phyloP scores from a whole-genome alignment of 2,113 vertebrate species.

The Rissa tridactyla region DNA sequence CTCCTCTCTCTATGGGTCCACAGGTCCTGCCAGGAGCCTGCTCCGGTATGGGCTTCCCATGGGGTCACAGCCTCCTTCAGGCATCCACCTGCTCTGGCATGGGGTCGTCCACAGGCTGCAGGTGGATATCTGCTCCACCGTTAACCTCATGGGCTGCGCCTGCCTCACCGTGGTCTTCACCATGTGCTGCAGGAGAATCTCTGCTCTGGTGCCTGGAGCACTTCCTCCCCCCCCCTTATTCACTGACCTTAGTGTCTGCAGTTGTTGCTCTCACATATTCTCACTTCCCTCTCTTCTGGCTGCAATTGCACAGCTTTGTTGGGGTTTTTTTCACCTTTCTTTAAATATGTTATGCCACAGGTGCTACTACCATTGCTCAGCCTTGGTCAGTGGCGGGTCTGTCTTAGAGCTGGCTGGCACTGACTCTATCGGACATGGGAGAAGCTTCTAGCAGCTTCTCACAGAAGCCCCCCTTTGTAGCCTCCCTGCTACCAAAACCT shows the following conservation, averaged over 20 bases:
- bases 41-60: neutral
- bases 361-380: neutral
- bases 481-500: neutral
- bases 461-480: neutral
- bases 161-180: neutral
- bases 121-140: neutral
- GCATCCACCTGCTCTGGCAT: accelerated
- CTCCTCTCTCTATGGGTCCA: neutral
- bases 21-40: neutral
- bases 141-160: neutral
- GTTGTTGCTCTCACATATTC: neutral
- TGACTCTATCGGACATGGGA: neutral
- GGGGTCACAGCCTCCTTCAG: neutral
- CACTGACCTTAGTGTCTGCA: neutral
- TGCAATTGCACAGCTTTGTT: neutral
- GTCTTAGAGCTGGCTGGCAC: neutral
- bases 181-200: neutral
- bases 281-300: neutral
- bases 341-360: neutral
- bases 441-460: neutral
- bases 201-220: neutral
- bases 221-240: neutral
- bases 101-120: neutral
- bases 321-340: too few relatives aligned
- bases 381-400: neutral